A percentile compares a stretch with the other conserved stretches of the same genome.
phyloP scores from a whole-genome alignment of 2,888 invertebrate genomes.

The Calliscelio sp. region DNA sequence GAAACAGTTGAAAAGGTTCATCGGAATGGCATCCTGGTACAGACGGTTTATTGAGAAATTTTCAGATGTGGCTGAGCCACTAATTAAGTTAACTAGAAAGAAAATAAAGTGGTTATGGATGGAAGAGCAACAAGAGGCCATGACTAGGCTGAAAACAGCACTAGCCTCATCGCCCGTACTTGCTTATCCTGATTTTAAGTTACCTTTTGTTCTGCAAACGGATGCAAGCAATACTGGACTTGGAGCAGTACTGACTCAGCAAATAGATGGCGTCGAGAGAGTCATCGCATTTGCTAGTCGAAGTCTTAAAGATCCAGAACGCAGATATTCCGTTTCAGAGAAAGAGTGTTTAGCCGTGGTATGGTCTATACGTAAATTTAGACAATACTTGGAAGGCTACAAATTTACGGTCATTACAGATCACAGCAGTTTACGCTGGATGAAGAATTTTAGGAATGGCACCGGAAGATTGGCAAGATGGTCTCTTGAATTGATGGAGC shows the following conservation, averaged over 20 bases:
- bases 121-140: slow-evolving; percentile 28
- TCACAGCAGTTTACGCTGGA: slow-evolving; percentile 53
- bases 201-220: slow-evolving; percentile 39
- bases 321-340: slow-evolving; percentile 50
- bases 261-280: slow-evolving; percentile 16
- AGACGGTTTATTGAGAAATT: slow-evolving; percentile 75
- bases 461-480: slow-evolving; percentile 71
- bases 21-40: slow-evolving; percentile 79
- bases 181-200: slow-evolving; percentile 31
- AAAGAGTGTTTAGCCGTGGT: slow-evolving; percentile 59
- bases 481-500: slow-evolving; percentile 71
- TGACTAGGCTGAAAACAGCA: not conserved
- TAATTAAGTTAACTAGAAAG: slow-evolving; percentile 48
- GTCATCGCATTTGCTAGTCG: slow-evolving; percentile 55
- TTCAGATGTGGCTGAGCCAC: slow-evolving; percentile 36
- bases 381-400: slow-evolving; percentile 64
- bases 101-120: slow-evolving; percentile 45
- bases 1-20: slow-evolving; percentile 74
- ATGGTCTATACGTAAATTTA: slow-evolving; percentile 54
- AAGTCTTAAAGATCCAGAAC: slow-evolving; percentile 15
- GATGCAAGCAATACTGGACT: slow-evolving; percentile 43
- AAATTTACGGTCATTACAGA: slow-evolving; percentile 61
- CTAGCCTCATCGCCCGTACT: slow-evolving; percentile 27
- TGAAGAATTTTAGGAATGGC: slow-evolving; percentile 47
- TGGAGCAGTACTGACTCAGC: slow-evolving; percentile 50